Evolutionary conservation across 2,888 invertebrate species (phyloP), one percentile per base, ranked within the genome.

Genomic region (Pyrgus malvae): DNA sequence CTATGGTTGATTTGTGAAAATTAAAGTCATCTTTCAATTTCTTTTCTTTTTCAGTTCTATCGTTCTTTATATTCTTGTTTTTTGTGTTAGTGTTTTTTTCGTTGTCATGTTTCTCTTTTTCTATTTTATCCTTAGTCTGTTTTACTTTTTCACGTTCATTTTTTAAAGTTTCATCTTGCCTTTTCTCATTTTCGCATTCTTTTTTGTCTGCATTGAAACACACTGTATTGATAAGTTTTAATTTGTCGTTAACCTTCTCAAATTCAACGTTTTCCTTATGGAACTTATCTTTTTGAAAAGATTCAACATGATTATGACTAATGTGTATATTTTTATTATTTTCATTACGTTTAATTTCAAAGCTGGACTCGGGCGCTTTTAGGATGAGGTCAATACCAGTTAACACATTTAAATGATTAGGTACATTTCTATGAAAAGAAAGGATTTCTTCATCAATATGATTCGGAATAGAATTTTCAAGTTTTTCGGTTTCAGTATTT

Each of bases 191-290:
- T 48, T 83, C 80, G 66, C 69, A 58, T 64, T 41, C 51, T 62
- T 72, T 81, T 64, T 76, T 75, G 41, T 76, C 73, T 46, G 64
- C 29, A 57, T 69, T 44, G 71, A 70, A 49, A 69, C 67, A 62
- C 60, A 72, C 38, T 48, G 62, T 64, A 61, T 55, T 66, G 49
- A 59, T 41, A 53, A 76, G 72, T 61, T 87, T 90, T 29, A 87
- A 83, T 59, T 83, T 88, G 31, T 86, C 87, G 35, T 73, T n/a
- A n/a, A n/a, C n/a, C n/a, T n/a, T n/a, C n/a, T 83, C 80, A 51
- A 70, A 59, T 65, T n/a, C n/a, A n/a, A n/a, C 87, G 35, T 73
- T n/a, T n/a, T n/a, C n/a, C n/a, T n/a, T n/a, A n/a, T 83, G 79
- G 51, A 70, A 59, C 65, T 80, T 80, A 12, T 73, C 73, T 37